A percentile compares a stretch with the other conserved stretches of the same genome.
phyloP scores from a whole-genome alignment of 2,113 vertebrate genomes.

The Acrocephalus arundinaceus region DNA sequence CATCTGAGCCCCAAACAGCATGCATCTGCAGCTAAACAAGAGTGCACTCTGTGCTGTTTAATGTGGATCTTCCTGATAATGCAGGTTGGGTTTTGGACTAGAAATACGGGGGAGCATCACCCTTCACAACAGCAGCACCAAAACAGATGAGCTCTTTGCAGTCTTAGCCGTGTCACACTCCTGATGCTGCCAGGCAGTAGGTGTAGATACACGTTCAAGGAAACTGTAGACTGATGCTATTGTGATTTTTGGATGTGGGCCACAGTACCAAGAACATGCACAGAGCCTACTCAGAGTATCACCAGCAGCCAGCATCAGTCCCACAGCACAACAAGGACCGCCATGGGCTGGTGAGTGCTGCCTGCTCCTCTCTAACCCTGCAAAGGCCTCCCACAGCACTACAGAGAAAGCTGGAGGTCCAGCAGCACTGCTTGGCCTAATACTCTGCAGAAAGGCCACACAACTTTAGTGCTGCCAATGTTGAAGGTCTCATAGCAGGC shows the following conservation, averaged over 20 bases:
- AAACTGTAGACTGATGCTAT: background rate
- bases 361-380: background rate
- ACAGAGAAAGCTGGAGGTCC: background rate
- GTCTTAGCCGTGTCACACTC: fast-evolving
- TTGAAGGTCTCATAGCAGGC: background rate
- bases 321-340: background rate
- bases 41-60: background rate
- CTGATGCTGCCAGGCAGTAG: background rate
- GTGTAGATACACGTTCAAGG: background rate
- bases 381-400: background rate
- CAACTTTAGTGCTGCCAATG: fast-evolving
- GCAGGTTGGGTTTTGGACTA: background rate
- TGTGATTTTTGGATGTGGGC: background rate
- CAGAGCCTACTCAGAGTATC: background rate
- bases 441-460: background rate
- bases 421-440: background rate
- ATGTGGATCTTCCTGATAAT: background rate
- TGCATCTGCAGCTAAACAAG: background rate
- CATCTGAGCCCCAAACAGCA: background rate
- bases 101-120: background rate
- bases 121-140: background rate
- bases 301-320: background rate
- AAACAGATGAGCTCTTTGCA: background rate
- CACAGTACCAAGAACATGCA: background rate
- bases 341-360: background rate